Evolutionary conservation across 1,140 invertebrate species (phyloP).

Genomic region (Ceratosolen fusciceps): DNA sequence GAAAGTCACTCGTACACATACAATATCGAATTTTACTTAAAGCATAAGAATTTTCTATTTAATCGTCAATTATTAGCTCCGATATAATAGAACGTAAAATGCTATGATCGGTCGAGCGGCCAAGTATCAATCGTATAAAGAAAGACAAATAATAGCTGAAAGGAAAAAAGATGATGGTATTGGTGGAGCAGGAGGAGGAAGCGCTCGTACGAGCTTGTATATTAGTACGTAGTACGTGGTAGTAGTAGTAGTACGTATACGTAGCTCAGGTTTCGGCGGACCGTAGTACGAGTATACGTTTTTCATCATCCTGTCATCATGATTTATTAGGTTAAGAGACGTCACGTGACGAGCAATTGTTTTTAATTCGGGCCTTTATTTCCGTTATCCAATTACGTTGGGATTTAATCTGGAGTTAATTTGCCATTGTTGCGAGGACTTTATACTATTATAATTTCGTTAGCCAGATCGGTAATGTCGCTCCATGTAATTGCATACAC

Average conservation of each 20-base stretch:
- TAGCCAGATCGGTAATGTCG: not conserved
- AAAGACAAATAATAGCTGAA: not conserved
- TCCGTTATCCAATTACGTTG: conserved; percentile 8
- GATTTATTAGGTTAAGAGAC: conserved; percentile 29
- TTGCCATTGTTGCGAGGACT: not conserved
- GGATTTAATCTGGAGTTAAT: conserved; percentile 21
- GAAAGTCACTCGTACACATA: too few relatives aligned
- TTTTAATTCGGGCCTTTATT: conserved; percentile 15
- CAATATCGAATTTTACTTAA: too few relatives aligned
- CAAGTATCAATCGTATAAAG: too few relatives aligned
- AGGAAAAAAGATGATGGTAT: not conserved
- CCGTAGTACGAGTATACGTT: conserved; percentile 35
- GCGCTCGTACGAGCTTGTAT: too few relatives aligned
- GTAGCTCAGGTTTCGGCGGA: conserved; percentile 28
- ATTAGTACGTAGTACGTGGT: too few relatives aligned
- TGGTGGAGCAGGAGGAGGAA: too few relatives aligned
- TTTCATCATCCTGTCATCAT: conserved; percentile 41
- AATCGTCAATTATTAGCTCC: not conserved
- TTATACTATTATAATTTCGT: not conserved
- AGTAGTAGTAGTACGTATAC: too few relatives aligned
- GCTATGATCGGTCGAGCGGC: not conserved
- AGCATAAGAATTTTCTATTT: not conserved
- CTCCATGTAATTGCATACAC: not conserved
- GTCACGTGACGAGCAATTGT: conserved; percentile 12
- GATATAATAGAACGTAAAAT: not conserved